phyloP scores from a whole-genome alignment of 1,140 invertebrate genomes.

The Magallana angulata region DNA sequence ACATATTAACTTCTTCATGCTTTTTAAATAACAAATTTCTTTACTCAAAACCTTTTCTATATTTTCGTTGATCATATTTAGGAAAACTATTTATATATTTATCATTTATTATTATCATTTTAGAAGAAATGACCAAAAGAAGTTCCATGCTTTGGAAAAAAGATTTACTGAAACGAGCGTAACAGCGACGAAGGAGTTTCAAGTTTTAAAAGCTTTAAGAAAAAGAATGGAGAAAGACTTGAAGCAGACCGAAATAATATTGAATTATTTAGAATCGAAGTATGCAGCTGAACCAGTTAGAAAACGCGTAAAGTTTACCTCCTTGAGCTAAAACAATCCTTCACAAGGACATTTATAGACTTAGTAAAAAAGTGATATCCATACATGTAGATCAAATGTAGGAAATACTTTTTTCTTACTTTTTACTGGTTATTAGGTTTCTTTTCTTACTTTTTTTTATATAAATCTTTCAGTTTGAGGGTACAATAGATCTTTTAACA shows the following conservation, averaged over 20 bases:
- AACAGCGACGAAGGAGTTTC: neutral
- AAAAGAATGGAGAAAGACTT: constrained; percentile 1
- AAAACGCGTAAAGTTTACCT: neutral
- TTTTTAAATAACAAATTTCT: neutral
- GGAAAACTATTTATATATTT: neutral
- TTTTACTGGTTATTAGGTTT: too few species aligned
- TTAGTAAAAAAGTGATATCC: neutral
- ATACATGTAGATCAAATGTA: neutral
- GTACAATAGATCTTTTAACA: too few species aligned
- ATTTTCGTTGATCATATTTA: neutral
- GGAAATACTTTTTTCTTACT: neutral
- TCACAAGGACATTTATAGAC: neutral
- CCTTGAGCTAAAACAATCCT: neutral
- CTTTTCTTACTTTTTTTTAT: too few species aligned
- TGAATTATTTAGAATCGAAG: constrained; percentile 1
- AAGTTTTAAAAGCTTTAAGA: neutral
- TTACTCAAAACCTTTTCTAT: neutral
- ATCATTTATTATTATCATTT: neutral
- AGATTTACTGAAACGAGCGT: neutral
- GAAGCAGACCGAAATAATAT: neutral
- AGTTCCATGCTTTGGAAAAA: neutral
- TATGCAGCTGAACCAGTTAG: neutral
- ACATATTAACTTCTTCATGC: neutral
- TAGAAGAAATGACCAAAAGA: neutral
- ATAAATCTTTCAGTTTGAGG: too few species aligned